These are phyloP conservation scores for Terebella lapidaria DNA, from an alignment of 2,888 invertebrate species.

Conservation along the genomic window DNA sequence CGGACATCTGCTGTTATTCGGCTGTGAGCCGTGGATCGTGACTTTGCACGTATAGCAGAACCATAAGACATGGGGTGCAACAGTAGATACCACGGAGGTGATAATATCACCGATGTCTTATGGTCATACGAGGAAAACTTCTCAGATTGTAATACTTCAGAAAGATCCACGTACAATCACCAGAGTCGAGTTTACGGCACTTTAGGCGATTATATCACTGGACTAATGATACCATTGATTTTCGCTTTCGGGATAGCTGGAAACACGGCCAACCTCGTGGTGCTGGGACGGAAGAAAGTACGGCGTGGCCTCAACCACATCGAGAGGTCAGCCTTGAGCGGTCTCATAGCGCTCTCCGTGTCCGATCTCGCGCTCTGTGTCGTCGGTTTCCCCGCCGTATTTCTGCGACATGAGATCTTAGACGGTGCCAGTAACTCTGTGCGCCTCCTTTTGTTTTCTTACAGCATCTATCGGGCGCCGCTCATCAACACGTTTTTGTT, in stretches of 20 bases:
- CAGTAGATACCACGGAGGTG: too few species aligned
- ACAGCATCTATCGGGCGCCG: slow-evolving; percentile 33
- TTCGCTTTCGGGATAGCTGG: slow-evolving; percentile 71
- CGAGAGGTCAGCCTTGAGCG: slow-evolving; percentile 74
- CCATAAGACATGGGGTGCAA: too few species aligned
- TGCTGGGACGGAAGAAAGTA: slow-evolving; percentile 61
- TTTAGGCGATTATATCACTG: not conserved
- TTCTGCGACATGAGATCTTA: too few species aligned
- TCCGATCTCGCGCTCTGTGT: slow-evolving; percentile 63
- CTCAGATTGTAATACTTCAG: too few species aligned
- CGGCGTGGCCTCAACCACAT: slow-evolving; percentile 60
- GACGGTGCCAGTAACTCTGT: not conserved
- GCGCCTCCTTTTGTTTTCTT: slow-evolving; percentile 9
- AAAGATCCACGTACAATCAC: too few species aligned
- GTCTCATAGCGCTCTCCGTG: slow-evolving; percentile 68
- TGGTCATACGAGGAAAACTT: too few species aligned
- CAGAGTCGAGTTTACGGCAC: not conserved
- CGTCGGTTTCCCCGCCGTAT: slow-evolving; percentile 57
- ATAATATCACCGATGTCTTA: too few species aligned
- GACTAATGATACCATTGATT: slow-evolving; percentile 64
- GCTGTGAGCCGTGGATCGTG: too few species aligned
- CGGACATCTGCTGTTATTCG: too few species aligned
- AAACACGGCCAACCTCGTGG: slow-evolving; percentile 71
- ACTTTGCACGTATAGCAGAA: too few species aligned
- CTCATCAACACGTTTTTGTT: slow-evolving; percentile 55